Conservation (phyloP, 37 sponge, comb jelly and placozoan species). For the Mnemiopsis leidyi region DNA sequence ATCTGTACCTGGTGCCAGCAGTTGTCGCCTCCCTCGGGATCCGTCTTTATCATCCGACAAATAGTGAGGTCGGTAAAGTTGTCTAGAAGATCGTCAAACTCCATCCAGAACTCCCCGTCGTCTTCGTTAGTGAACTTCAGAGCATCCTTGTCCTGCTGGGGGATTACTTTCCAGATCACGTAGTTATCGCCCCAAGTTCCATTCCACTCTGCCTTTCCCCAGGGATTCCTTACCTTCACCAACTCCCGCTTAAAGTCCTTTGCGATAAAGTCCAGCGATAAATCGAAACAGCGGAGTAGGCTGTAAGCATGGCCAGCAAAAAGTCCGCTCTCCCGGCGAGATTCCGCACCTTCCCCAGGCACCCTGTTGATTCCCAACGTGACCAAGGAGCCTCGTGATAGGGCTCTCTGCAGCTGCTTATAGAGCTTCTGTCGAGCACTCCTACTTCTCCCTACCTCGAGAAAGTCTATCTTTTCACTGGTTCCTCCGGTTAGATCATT, state of each 20-base stretch:
- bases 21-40: neutral
- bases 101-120: conserved; percentile 56
- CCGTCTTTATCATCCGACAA: neutral
- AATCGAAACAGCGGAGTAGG: neutral
- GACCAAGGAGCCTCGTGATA: neutral
- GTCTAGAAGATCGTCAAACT: neutral
- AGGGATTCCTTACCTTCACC: conserved; percentile 38
- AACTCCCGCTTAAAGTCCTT: neutral
- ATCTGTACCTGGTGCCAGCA: neutral
- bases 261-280: neutral
- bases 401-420: neutral
- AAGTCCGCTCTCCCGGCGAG: neutral
- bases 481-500: neutral
- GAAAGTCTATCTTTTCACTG: neutral
- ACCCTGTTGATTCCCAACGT: neutral
- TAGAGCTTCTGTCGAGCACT: neutral
- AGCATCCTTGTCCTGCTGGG: neutral
- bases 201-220: conserved; percentile 28
- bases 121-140: conserved; percentile 34
- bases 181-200: neutral
- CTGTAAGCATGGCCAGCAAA: conserved; percentile 38
- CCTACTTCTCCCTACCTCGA: neutral
- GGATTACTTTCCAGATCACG: neutral
- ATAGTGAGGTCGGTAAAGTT: conserved; percentile 9
- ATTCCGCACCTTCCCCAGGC: neutral